Base-by-base conservation (phyloP, 1,140 invertebrate genomes). In the Habropoda laboriosa region DNA sequence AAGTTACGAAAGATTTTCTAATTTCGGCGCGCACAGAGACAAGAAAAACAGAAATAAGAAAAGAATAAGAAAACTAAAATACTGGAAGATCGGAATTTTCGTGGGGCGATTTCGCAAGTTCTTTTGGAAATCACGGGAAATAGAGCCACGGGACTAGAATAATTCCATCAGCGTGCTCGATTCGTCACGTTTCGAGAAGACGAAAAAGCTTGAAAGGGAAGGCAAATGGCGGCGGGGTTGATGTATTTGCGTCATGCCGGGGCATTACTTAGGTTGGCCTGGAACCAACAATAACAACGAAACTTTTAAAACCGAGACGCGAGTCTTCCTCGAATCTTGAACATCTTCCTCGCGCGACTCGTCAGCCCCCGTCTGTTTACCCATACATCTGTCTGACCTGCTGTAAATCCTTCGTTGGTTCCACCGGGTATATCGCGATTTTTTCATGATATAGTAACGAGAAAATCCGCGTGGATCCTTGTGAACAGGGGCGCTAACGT, bases 261-360 rank as follows among this genome's bases (percentile, higher is more conserved):
- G 27, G 74, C 75, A 81, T 86, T 86, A 86, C 71, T 86, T 78
- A 73, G 49, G 61, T 82, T 87, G 86, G 86, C 86, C 42, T 64
- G 49, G 30, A 24, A 87, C 86, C 86, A 87, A 87, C 70, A 68
- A 79, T 82, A 87, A 87, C 86, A 87, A 45, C 16, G 71, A 66
- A 63, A 79, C 64, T 87, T 87, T 87, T 87, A 87, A 87, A 85
- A 78, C 40, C 60, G 38, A 79, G 70, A 82, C 35, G 30, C 61
- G 70, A 57, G 51, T 66, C 45, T 79, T 81, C 68, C 64, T 58
- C 84, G 74, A 67, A 86, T 63, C 45, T 38, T 60, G 49, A 58
- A 58, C 55, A 71, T 84, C 61, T 24, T 32, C 58, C 21, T 49
- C 53, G 38, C 49, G 58, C 47, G 63, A 67, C 13, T 35, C 32